Evolutionary conservation across 2,888 invertebrate species (phyloP), one percentile per base, ranked within the genome.

Genomic region (Prosapia bicincta): DNA sequence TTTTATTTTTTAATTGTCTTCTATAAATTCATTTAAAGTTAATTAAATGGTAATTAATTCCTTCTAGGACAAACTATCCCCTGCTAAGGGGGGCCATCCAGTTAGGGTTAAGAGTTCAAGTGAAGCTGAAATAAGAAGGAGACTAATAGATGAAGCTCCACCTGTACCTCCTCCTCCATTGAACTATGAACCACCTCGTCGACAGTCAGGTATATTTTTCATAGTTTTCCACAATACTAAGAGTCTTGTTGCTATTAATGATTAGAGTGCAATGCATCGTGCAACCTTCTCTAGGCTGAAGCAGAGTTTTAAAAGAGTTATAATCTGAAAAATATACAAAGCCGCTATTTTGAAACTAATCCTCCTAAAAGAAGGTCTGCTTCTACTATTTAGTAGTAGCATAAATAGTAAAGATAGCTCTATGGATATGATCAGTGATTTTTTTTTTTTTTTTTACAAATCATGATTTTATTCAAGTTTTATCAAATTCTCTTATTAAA

Each of bases 141-240:
- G 77, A 66, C 66, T 78, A 65, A 79, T 78, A 32, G 79, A 79
- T 72, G 78, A 77, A 66, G 71, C 78, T 69, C 80, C 81, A 25
- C 81, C 82, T 66, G 77, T 81, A 72, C 81, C 81, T 13, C 80
- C 81, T 30, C 81, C 79, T 71, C 82, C 82, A 9, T 79, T 78
- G 74, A 78, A 79, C 71, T 81, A 81, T 75, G 79, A 77, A 26
- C 80, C 79, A n/a, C 78, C 79, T 71, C 66, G 66, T 1, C 30
- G 69, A 3, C 74, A 74, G 38, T 76, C 76, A 76, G 76, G 76
- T 76, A 76, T 32, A 30, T 30, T 30, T 5, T 30, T 30, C 6
- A 6, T 30, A 30, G 30, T 30, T 30, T n/a, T n/a, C 5, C 30
- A 30, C 30, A 30, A 30, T 6, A 30, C 6, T 6, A 30, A 54